Evolutionary conservation across 2,888 invertebrate species (phyloP).

Genomic region (Clusia tigrina): DNA sequence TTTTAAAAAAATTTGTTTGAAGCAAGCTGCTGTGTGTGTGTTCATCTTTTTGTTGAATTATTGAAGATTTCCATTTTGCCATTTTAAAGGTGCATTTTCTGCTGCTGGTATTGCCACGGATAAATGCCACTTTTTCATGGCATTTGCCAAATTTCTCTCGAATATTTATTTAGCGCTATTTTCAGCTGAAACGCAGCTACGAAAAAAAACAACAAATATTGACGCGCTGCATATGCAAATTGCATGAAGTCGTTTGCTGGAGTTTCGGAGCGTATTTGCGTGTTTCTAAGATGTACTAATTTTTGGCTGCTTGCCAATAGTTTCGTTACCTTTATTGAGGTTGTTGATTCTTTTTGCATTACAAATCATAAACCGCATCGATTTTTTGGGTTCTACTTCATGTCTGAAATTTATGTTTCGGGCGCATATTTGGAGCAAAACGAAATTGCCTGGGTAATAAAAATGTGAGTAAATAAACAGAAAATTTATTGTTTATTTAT

Average conservation of each 20-base stretch:
- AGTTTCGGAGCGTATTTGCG: neutral
- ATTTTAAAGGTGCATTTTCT: neutral
- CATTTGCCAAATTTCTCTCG: neutral
- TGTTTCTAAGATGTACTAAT: neutral
- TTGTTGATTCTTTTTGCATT: neutral
- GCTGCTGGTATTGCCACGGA: neutral
- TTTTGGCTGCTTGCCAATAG: neutral
- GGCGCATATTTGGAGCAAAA: neutral
- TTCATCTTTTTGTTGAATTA: neutral
- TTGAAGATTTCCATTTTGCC: too few species aligned
- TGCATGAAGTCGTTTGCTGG: neutral
- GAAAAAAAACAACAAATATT: too few species aligned
- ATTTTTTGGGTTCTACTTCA: neutral
- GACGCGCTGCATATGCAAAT: conserved; percentile 3
- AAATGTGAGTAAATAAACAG: too few species aligned
- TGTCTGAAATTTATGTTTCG: neutral
- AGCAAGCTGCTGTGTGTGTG: neutral
- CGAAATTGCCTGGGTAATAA: too few species aligned
- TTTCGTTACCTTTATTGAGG: neutral
- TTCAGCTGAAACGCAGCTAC: neutral
- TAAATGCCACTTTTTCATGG: too few species aligned
- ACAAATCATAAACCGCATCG: too few species aligned
- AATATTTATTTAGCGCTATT: neutral
- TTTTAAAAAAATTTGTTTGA: too few species aligned
- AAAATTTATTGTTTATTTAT: too few species aligned